Evolutionary conservation across 2,888 invertebrate species (phyloP).

Genomic region (Meiosimyza decipiens): DNA sequence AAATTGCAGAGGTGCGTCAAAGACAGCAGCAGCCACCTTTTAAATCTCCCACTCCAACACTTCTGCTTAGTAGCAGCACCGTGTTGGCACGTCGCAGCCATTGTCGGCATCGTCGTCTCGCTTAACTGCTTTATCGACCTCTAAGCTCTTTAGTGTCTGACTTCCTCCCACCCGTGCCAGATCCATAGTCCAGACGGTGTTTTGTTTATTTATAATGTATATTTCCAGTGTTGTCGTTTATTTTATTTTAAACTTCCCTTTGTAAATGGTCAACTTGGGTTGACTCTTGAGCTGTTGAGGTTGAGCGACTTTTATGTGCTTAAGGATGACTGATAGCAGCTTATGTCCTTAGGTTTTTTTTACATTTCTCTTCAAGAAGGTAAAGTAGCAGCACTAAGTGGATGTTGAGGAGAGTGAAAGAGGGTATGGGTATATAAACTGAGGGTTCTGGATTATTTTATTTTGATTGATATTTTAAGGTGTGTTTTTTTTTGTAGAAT

Average conservation of each 20-base stretch:
- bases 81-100: slow-evolving; percentile 16
- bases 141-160: slow-evolving; percentile 28
- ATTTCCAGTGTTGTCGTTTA: neutral
- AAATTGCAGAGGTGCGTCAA: slow-evolving; percentile 36
- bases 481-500: slow-evolving; percentile 31
- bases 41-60: neutral
- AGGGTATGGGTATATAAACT: neutral
- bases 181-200: neutral
- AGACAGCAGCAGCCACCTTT: slow-evolving; percentile 2
- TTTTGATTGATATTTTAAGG: slow-evolving; percentile 44
- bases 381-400: slow-evolving; percentile 20
- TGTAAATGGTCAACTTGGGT: neutral
- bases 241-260: slow-evolving; percentile 19
- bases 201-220: neutral
- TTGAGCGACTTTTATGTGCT: slow-evolving; percentile 39
- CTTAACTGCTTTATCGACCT: slow-evolving; percentile 40
- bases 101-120: slow-evolving; percentile 27
- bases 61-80: neutral
- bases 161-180: neutral
- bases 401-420: slow-evolving; percentile 3
- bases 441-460: slow-evolving; percentile 30
- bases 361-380: neutral
- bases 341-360: slow-evolving; percentile 34
- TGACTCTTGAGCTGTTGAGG: slow-evolving; percentile 30
- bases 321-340: slow-evolving; percentile 42